Evolutionary conservation across 1,140 invertebrate genomes (phyloP).

Genomic region (Rhopalosiphum maidis): DNA sequence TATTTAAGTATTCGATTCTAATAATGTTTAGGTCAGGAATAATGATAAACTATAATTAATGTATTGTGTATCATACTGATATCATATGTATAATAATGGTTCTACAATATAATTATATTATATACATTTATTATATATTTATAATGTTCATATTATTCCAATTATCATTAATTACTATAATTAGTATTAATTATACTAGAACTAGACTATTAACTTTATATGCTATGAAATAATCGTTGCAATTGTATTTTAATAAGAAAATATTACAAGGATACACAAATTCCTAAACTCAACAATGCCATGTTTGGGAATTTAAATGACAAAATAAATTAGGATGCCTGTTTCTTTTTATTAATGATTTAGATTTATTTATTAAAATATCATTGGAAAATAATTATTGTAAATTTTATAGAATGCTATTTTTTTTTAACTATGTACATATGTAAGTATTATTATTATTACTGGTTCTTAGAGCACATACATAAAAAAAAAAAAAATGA

Average conservation of each 20-base stretch:
- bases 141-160: neutral
- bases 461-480: neutral
- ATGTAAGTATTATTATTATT: neutral
- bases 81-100: neutral
- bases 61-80: neutral
- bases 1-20: neutral
- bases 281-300: neutral
- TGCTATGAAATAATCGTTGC: neutral
- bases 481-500: too few relatives aligned
- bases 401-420: neutral
- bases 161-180: neutral
- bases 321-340: neutral
- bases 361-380: neutral
- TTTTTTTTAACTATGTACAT: neutral
- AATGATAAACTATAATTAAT: conserved; percentile 19
- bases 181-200: neutral
- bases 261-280: neutral
- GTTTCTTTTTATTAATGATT: neutral
- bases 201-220: neutral
- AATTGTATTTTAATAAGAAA: neutral
- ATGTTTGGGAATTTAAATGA: neutral
- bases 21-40: conserved; percentile 11
- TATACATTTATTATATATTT: neutral
- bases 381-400: neutral
- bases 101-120: neutral